phyloP scores from a whole-genome alignment of 2,888 invertebrate genomes.

The Erebia palarica region DNA sequence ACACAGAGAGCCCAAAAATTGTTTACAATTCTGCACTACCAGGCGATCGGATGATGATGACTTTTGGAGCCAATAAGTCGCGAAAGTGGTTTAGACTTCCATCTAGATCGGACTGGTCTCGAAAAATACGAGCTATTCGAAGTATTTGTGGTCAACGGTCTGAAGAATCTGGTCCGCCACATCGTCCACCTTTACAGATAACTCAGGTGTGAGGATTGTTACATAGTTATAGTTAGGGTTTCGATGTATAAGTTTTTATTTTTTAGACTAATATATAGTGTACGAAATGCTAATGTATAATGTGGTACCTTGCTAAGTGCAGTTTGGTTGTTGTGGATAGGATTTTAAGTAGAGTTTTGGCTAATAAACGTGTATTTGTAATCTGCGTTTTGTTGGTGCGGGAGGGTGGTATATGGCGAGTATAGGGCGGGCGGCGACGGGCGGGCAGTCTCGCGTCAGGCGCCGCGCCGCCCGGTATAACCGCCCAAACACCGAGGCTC shows the following conservation, averaged over 20 bases:
- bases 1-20: constrained; percentile 73
- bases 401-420: constrained; percentile 54
- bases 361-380: constrained; percentile 77
- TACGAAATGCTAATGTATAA: constrained; percentile 22
- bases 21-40: constrained; percentile 72
- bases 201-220: constrained; percentile 69
- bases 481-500: constrained; percentile 54
- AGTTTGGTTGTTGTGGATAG: constrained; percentile 58
- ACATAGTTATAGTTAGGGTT: constrained; percentile 9
- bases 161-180: constrained; percentile 52
- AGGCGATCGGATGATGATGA: constrained; percentile 72
- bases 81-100: constrained; percentile 64
- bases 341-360: constrained; percentile 72
- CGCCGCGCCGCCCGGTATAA: constrained; percentile 71
- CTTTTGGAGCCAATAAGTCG: constrained; percentile 67
- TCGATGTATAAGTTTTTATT: constrained; percentile 5
- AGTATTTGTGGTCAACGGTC: constrained; percentile 55
- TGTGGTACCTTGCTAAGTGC: constrained; percentile 31
- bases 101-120: constrained; percentile 57
- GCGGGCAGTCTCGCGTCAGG: constrained; percentile 76
- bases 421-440: constrained; percentile 62
- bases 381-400: constrained; percentile 76
- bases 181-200: constrained; percentile 69
- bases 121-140: constrained; percentile 52
- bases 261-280: constrained; percentile 12